phyloP scores from a whole-genome alignment of 2,797 vertebrate species.

The Clarias pachynema region DNA sequence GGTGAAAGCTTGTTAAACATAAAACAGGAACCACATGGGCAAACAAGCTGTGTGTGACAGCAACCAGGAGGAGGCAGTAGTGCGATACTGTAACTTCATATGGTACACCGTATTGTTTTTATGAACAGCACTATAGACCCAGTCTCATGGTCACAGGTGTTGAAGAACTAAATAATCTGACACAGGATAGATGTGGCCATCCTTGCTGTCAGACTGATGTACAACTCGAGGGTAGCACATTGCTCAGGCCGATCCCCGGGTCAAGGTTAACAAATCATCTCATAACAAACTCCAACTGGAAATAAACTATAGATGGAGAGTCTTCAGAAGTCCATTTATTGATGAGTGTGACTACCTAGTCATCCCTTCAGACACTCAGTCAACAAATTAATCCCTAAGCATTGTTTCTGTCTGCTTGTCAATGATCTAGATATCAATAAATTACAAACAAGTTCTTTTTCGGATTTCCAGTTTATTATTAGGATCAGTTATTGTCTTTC shows the following conservation, averaged over 20 bases:
- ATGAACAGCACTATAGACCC: neutral
- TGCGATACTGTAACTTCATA: neutral
- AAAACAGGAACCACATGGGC: neutral
- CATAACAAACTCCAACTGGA: neutral
- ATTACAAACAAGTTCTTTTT: neutral
- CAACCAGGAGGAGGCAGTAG: constrained; percentile 66
- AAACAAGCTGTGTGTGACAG: neutral
- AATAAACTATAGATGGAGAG: neutral
- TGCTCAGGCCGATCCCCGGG: constrained; percentile 36
- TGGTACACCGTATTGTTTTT: neutral
- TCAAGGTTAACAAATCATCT: constrained; percentile 42
- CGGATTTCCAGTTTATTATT: neutral
- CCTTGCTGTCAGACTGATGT: constrained; percentile 53
- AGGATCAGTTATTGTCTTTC: neutral
- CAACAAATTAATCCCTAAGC: neutral
- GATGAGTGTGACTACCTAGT: neutral
- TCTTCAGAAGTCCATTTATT: neutral
- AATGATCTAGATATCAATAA: neutral
- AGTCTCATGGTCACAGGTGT: constrained; percentile 39
- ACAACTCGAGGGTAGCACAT: constrained; percentile 49
- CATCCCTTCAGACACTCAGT: neutral
- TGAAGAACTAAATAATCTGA: constrained; percentile 48
- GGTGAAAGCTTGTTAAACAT: neutral
- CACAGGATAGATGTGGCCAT: constrained; percentile 54
- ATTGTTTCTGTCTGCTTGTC: neutral